phyloP scores from a whole-genome alignment of 2,888 invertebrate species.

The Escarpia spicata region DNA sequence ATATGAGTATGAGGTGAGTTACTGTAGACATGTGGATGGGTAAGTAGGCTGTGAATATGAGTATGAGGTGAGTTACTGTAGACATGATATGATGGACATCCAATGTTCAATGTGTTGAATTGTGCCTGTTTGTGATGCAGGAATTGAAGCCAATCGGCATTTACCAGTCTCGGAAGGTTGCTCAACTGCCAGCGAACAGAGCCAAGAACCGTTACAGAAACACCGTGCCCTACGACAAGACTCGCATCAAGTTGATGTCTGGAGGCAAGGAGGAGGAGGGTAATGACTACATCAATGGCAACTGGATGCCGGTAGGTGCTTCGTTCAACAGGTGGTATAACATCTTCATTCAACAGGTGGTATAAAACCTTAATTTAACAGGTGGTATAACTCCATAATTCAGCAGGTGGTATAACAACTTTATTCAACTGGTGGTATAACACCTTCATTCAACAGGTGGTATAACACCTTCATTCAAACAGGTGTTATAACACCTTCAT shows the following conservation, averaged over 20 bases:
- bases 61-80: conserved; percentile 81
- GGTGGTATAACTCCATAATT: no score
- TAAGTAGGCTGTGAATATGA: conserved; percentile 73
- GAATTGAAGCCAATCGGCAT: conserved; percentile 35
- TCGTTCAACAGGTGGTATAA: no score
- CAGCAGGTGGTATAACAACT: no score
- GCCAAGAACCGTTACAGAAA: conserved; percentile 98
- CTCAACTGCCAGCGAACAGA: conserved; percentile 94
- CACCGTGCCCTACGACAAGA: conserved; percentile 85
- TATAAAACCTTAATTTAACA: no score
- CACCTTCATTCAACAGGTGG: no score
- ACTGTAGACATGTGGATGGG: not conserved
- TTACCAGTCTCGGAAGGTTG: conserved; percentile 43
- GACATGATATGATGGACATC: no score
- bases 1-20: conserved; percentile 91
- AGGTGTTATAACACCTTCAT: no score
- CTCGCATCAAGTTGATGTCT: conserved; percentile 19
- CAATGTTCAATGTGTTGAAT: not conserved
- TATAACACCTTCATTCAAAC: no score
- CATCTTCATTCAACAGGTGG: no score
- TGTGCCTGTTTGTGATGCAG: conserved; percentile 26
- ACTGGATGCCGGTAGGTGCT: conserved; percentile 75
- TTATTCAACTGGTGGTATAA: no score
- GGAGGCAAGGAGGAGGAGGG: conserved; percentile 67
- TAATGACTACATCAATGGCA: conserved; percentile 81